Conservation (phyloP, 2,113 vertebrate genomes). For the Clupea harengus region DNA sequence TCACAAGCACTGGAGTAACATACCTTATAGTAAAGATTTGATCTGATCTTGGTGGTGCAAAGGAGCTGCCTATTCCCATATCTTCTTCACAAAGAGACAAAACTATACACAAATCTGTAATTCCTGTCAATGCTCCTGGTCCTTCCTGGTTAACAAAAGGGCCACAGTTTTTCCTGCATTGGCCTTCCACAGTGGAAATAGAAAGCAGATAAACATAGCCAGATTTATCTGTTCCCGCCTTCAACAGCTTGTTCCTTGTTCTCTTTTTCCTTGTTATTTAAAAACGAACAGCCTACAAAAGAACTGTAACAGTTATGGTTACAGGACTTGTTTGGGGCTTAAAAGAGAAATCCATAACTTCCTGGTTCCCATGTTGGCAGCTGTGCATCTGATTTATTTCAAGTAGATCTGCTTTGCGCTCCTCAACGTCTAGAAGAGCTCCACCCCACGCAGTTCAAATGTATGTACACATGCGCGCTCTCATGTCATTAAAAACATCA, state of each 20-base stretch:
- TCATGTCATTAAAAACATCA: conserved; percentile 28
- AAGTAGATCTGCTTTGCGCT: background rate
- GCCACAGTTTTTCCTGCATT: background rate
- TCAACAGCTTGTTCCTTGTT: background rate
- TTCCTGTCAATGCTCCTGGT: background rate
- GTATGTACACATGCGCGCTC: background rate
- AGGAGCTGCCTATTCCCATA: conserved; percentile 87
- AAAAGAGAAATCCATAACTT: background rate
- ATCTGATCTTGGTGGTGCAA: conserved; percentile 80
- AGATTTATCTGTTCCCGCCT: background rate
- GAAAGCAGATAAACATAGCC: background rate
- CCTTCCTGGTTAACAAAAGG: background rate
- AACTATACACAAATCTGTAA: background rate
- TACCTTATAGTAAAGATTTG: conserved; percentile 50
- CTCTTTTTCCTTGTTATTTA: no score
- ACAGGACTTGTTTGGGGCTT: background rate
- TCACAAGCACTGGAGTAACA: conserved; percentile 38
- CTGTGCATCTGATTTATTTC: background rate
- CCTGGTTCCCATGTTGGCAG: background rate
- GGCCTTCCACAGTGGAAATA: background rate
- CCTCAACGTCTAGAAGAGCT: background rate
- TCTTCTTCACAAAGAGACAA: conserved; percentile 41
- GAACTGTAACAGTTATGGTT: background rate
- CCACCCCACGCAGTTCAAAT: background rate
- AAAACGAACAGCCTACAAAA: no score